These are phyloP conservation scores for Cephus nigrinus DNA, from an alignment of 2,888 invertebrate genomes.

Conservation along the genomic window DNA sequence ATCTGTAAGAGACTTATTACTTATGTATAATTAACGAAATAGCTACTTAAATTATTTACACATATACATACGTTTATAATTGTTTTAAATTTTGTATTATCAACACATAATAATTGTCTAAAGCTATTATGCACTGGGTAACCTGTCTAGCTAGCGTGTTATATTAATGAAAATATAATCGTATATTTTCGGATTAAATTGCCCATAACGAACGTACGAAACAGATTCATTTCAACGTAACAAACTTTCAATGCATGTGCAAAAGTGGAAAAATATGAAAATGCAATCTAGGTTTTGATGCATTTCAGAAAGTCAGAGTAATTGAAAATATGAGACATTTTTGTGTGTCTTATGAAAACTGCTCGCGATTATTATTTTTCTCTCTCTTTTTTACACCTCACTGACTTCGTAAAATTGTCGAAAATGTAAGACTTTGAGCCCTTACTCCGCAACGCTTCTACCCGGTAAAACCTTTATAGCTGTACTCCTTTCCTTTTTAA, in stretches of 20 bases:
- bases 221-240: slow-evolving; percentile 13
- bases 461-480: slow-evolving; percentile 6
- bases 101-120: slow-evolving; percentile 27
- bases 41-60: slow-evolving; percentile 40
- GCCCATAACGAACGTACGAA: slow-evolving; percentile 21
- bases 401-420: slow-evolving; percentile 14
- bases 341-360: slow-evolving; percentile 7
- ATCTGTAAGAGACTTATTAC: slow-evolving; percentile 9
- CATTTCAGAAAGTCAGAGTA: slow-evolving; percentile 13
- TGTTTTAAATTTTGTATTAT: slow-evolving; percentile 26
- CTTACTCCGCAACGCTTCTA: slow-evolving; percentile 9
- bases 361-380: slow-evolving; percentile 10
- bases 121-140: slow-evolving; percentile 41
- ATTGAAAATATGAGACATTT: slow-evolving; percentile 10
- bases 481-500: slow-evolving; percentile 5
- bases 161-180: slow-evolving; percentile 24
- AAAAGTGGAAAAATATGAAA: slow-evolving; percentile 25
- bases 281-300: slow-evolving; percentile 14
- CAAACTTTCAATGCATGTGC: slow-evolving; percentile 21
- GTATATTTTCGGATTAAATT: slow-evolving; percentile 35
- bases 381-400: slow-evolving; percentile 8
- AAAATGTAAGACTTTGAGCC: slow-evolving; percentile 21
- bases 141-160: slow-evolving; percentile 27
- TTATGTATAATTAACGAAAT: slow-evolving; percentile 14
- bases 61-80: slow-evolving; percentile 32